Conservation (phyloP, 2,888 invertebrate genomes). For the Artemia sinica region DNA sequence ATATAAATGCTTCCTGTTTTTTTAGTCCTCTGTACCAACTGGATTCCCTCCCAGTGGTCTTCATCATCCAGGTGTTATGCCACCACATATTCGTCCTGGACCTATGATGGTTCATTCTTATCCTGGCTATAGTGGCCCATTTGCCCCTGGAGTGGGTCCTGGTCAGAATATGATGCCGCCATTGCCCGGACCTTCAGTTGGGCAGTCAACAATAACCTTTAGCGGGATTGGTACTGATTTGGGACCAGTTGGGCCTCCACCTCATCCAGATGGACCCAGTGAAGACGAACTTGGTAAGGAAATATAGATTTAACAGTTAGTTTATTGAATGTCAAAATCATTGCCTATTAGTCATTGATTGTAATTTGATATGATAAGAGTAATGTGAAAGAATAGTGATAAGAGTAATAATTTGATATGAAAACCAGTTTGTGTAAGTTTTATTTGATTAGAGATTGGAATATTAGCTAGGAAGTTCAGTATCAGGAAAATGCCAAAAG, state of each 20-base stretch:
- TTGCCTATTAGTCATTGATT: too few relatives aligned
- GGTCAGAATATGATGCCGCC: neutral
- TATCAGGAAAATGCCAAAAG: too few relatives aligned
- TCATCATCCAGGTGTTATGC: slow-evolving; percentile 1
- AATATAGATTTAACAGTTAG: too few relatives aligned
- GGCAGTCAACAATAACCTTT: slow-evolving; percentile 12
- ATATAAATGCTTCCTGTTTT: neutral
- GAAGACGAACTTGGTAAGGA: slow-evolving; percentile 1
- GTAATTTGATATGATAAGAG: too few relatives aligned
- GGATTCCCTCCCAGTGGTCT: neutral
- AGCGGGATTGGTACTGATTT: neutral
- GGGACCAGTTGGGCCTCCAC: slow-evolving; percentile 6
- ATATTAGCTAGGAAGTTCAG: too few relatives aligned
- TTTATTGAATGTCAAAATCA: too few relatives aligned
- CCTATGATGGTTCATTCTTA: neutral
- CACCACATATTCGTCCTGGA: neutral
- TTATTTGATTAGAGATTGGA: too few relatives aligned
- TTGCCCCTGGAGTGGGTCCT: neutral
- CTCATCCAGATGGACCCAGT: slow-evolving; percentile 1
- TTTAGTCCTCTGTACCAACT: neutral
- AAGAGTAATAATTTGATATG: too few relatives aligned
- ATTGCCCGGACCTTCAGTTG: neutral
- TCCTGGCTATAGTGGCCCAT: neutral
- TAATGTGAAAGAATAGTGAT: too few relatives aligned
- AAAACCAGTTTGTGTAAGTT: too few relatives aligned